Base-by-base conservation (phyloP, 2,888 invertebrate genomes). In the Bellardia pandia region DNA sequence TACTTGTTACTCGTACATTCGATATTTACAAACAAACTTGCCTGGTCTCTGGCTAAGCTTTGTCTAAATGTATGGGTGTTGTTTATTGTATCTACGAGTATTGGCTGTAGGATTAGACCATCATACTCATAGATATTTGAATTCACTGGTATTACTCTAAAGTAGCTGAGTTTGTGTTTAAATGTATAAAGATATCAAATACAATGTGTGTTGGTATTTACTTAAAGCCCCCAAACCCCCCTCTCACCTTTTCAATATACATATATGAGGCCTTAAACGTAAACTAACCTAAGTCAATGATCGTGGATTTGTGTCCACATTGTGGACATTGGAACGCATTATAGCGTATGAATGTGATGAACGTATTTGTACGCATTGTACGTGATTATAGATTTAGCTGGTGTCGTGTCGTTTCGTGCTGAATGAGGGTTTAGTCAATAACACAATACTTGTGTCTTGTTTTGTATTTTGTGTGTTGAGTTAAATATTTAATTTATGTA, bases 221-320 rank as follows among this genome's bases (percentile, higher is more conserved):
- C 23, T 23, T 14, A 60, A 45, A 60, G 4, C 3, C 13, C 16
- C 23, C 11, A 14, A 6, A 0, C 23, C 0, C 3, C 23, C 0
- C 6, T 62, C 30, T 16, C n/a, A 33, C 2, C 42, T 3, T 2
- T 11, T 8, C 45, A 11, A 13, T 45, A 3, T 11, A 45, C 45
- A 9, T 13, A 45, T 45, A 45, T 9, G 45, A 53, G 51, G 37
- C 30, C 58, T 69, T 13, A 30, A 42, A 62, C n/a, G 56, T 68
- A 72, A 76, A 79, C 85, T 80, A 85, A 85, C 75, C 79, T 76
- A 33, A 85, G 80, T 80, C 85, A 86, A 86, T 77, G 77, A 77
- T 77, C 51, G 77, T 53, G 51, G 40, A 58, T 53, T 60, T 51
- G 23, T 11, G 72, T 72, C 40, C 23, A 33, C 33, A 60, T 8